Percentiles rank a stretch among this genome's conserved stretches.
phyloP scores from a whole-genome alignment of 2,113 vertebrate species.

The Vombatus ursinus region DNA sequence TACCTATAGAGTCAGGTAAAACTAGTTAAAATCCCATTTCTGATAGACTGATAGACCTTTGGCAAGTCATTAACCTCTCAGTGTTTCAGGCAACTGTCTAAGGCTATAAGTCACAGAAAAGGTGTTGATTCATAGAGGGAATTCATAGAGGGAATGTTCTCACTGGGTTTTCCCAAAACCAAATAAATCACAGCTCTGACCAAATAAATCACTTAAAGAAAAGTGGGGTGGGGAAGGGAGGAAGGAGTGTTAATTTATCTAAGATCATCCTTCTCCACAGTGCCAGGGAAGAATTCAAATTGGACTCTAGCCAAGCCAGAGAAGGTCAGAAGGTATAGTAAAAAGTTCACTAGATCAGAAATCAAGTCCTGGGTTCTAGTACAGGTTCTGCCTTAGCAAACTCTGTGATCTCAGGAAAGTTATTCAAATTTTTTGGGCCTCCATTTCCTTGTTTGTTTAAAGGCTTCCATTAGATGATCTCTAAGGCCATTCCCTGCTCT shows the following conservation, averaged over 20 bases:
- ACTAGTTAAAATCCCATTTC: not conserved
- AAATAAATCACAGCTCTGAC: not conserved
- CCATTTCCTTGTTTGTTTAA: not conserved
- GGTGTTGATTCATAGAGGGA: not conserved
- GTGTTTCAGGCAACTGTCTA: not conserved
- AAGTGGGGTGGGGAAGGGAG: too few relatives aligned
- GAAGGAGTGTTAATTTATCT: not conserved
- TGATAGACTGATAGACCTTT: not conserved
- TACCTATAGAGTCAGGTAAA: not conserved
- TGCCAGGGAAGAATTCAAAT: not conserved
- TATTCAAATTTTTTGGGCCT: not conserved
- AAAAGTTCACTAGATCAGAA: not conserved
- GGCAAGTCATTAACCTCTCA: not conserved
- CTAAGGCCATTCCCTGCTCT: not conserved
- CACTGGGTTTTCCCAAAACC: not conserved
- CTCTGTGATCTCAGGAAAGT: not conserved
- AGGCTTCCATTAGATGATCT: not conserved
- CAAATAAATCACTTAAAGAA: not conserved
- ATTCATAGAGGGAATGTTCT: not conserved
- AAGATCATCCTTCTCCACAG: not conserved
- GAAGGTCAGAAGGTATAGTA: not conserved
- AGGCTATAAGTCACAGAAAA: not conserved
- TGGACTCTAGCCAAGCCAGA: too few relatives aligned
- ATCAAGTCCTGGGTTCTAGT: not conserved
- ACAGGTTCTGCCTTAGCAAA: not conserved